Conservation (phyloP, 1,140 invertebrate species). For the Dreissena polymorpha region DNA sequence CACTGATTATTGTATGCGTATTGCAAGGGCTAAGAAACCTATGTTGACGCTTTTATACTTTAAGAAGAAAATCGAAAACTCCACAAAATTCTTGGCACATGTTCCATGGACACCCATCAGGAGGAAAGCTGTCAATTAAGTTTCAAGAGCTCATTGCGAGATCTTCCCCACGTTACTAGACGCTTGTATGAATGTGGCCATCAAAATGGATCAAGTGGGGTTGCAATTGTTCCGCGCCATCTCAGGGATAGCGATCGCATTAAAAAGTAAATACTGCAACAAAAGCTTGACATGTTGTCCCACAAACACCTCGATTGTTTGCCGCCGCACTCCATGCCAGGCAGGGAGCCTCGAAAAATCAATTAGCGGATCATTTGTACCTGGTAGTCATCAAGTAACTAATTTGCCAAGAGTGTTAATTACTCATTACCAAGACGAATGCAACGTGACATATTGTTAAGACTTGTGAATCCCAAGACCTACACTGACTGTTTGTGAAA, state of each 20-base stretch:
- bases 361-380: constrained; percentile 34
- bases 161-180: too few relatives aligned
- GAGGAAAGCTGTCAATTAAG: too few relatives aligned
- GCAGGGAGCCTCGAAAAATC: constrained; percentile 22
- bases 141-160: too few relatives aligned
- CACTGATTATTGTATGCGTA: too few relatives aligned
- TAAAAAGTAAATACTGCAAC: constrained; percentile 27
- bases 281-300: constrained; percentile 35
- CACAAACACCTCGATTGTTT: constrained; percentile 35
- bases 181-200: too few relatives aligned
- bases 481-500: constrained; percentile 12
- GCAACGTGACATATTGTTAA: constrained; percentile 36
- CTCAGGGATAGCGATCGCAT: constrained; percentile 8
- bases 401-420: constrained; percentile 39
- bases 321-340: neutral
- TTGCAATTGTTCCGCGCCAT: too few relatives aligned
- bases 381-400: constrained; percentile 12
- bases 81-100: too few relatives aligned
- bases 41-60: too few relatives aligned
- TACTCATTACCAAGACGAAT: constrained; percentile 3
- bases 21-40: too few relatives aligned
- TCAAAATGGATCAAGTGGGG: too few relatives aligned
- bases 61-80: too few relatives aligned
- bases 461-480: constrained; percentile 13
- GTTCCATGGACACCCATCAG: too few relatives aligned